A percentile compares a stretch with the other conserved stretches of the same genome.
Conservation (phyloP, 2,797 vertebrate species). For the Falco peregrinus region DNA sequence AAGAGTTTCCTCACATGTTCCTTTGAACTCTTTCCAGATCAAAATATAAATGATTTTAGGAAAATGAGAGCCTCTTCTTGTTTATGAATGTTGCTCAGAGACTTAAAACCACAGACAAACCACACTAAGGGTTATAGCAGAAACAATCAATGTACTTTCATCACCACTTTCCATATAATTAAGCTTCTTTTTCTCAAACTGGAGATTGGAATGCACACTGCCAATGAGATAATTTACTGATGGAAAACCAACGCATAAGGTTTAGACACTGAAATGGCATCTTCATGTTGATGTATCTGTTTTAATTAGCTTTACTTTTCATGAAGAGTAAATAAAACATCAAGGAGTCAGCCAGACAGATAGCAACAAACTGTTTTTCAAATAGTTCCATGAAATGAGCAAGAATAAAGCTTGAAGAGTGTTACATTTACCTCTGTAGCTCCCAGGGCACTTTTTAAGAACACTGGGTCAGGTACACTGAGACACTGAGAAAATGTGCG, state of each 20-base stretch:
- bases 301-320: conserved; percentile 61
- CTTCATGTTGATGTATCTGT: background rate
- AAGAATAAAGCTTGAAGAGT: conserved; percentile 60
- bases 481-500: conserved; percentile 71
- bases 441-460: conserved; percentile 52
- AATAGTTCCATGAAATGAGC: conserved; percentile 65
- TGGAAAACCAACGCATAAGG: background rate
- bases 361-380: conserved; percentile 40
- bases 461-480: conserved; percentile 61
- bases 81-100: background rate
- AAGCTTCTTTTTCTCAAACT: background rate
- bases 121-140: background rate
- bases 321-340: conserved; percentile 46
- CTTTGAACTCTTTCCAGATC: background rate
- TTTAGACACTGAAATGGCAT: conserved; percentile 12
- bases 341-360: conserved; percentile 34
- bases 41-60: background rate
- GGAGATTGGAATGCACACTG: background rate
- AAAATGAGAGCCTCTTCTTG: background rate
- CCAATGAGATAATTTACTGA: background rate
- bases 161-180: background rate
- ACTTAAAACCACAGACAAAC: background rate
- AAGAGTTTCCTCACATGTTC: background rate
- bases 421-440: conserved; percentile 63
- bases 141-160: background rate